A percentile compares a stretch with the other conserved stretches of the same genome.
phyloP scores from a whole-genome alignment of 2,113 vertebrate genomes.

The Colinus virginianus region DNA sequence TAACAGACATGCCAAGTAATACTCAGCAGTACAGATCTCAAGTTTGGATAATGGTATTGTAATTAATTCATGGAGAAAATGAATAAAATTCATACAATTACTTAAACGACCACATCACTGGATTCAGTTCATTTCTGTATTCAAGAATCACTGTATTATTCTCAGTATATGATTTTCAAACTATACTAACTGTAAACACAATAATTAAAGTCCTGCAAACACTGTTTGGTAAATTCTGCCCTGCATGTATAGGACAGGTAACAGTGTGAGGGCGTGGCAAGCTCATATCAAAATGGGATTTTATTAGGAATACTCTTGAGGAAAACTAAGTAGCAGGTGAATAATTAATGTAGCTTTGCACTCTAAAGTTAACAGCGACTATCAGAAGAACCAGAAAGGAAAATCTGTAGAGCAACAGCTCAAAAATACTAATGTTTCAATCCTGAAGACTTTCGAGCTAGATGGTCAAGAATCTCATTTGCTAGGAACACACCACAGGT shows the following conservation, averaged over 20 bases:
- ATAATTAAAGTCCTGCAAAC: not conserved
- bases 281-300: not conserved
- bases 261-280: not conserved
- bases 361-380: not conserved
- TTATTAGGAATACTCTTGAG: not conserved
- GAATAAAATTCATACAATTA: not conserved
- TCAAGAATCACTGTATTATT: not conserved
- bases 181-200: not conserved
- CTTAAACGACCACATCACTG: not conserved
- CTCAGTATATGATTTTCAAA: not conserved
- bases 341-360: not conserved
- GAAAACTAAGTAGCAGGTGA: not conserved
- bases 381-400: not conserved
- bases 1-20: not conserved
- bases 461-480: not conserved
- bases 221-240: not conserved
- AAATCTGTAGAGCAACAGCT: not conserved
- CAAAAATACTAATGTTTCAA: not conserved
- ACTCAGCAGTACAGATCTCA: not conserved
- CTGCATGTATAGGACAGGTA: not conserved
- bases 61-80: conserved; percentile 1
- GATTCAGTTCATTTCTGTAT: not conserved
- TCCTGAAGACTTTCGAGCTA: not conserved
- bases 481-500: not conserved
- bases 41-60: not conserved